Evolutionary conservation across 1,140 invertebrate genomes (phyloP).

Genomic region (Drosophila busckii): DNA sequence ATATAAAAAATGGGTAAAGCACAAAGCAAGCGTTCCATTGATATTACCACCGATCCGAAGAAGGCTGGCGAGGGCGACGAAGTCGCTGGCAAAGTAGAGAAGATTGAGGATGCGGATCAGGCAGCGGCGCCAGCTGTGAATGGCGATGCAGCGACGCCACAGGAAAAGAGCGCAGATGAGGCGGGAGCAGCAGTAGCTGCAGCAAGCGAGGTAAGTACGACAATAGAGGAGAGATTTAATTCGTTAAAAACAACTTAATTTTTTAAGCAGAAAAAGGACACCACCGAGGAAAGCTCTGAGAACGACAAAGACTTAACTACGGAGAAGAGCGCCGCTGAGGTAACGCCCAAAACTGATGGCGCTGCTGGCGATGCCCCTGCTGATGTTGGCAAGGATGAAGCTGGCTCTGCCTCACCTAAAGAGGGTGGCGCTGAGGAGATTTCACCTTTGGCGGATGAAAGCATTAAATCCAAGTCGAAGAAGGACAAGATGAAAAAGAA

Average conservation of each 20-base stretch:
- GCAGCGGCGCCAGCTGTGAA: constrained; percentile 81
- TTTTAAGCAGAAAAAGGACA: constrained; percentile 82
- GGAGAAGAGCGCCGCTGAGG: constrained; percentile 80
- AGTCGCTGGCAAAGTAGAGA: constrained; percentile 85
- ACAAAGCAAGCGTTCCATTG: constrained; percentile 91
- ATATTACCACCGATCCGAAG: constrained; percentile 89
- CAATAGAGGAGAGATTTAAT: background rate
- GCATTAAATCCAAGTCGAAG: constrained; percentile 85
- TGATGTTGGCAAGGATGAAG: constrained; percentile 74
- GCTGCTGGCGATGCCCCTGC: constrained; percentile 67
- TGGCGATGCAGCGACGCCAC: constrained; percentile 83
- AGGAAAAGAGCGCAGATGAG: constrained; percentile 81
- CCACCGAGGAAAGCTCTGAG: constrained; percentile 82
- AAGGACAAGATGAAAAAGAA: constrained; percentile 92
- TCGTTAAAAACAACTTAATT: background rate
- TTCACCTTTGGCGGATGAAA: constrained; percentile 81
- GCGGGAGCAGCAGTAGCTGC: constrained; percentile 34
- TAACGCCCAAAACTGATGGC: constrained; percentile 49
- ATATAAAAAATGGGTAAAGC: constrained; percentile 90
- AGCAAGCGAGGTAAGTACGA: constrained; percentile 57
- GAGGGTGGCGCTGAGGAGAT: constrained; percentile 80
- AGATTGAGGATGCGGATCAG: constrained; percentile 85
- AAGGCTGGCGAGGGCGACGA: constrained; percentile 84
- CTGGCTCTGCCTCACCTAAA: constrained; percentile 46
- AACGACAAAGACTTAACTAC: constrained; percentile 84